Conservation (phyloP, 2,797 vertebrate species). For the Pseudocheirus occidentalis region DNA sequence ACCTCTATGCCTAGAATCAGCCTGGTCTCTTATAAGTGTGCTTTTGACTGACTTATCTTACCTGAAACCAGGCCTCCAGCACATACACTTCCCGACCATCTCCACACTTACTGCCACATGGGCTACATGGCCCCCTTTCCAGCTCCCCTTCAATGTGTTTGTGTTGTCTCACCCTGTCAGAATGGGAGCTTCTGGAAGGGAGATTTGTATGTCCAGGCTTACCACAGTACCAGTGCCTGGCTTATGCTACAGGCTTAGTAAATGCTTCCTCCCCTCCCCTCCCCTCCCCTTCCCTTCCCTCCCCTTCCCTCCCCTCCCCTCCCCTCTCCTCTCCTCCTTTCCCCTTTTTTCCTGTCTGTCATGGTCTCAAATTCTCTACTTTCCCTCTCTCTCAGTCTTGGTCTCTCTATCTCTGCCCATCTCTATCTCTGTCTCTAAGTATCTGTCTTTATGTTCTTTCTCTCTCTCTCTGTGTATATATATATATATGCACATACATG, state of each 20-base stretch:
- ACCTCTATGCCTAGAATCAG: background rate
- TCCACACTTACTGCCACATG: background rate
- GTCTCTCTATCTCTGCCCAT: too few species aligned
- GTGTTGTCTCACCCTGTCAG: background rate
- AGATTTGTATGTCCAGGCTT: background rate
- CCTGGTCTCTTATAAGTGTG: background rate
- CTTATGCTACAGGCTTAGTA: background rate
- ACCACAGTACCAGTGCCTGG: background rate
- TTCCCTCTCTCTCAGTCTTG: too few species aligned
- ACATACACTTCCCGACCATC: background rate
- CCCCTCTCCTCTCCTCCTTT: background rate
- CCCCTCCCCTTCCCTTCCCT: accelerated
- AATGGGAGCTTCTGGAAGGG: background rate
- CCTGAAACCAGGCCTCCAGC: background rate
- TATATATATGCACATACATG: too few species aligned
- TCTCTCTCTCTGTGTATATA: too few species aligned
- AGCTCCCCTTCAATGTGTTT: background rate
- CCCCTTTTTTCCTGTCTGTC: too few species aligned
- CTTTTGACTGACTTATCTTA: background rate
- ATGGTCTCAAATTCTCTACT: too few species aligned
- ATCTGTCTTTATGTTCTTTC: too few species aligned
- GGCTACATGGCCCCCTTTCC: background rate
- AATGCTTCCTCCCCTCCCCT: accelerated
- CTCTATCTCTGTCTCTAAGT: too few species aligned
- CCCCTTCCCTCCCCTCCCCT: accelerated